Base-by-base conservation (phyloP, 1,140 invertebrate genomes). In the Macrobrachium nipponense region DNA sequence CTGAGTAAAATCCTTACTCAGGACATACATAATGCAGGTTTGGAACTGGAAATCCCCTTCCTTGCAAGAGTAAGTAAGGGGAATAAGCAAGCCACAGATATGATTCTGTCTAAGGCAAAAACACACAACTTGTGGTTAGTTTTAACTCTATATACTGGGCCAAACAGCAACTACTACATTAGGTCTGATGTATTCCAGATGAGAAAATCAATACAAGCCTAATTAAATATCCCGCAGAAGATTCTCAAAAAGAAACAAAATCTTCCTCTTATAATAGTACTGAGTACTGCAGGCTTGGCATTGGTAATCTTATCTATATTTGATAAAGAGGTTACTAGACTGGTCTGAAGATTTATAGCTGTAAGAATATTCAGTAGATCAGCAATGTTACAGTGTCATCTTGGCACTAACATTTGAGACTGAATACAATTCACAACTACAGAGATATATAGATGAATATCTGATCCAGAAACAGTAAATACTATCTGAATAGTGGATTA, bases 401-500 rank as follows among this genome's bases (percentile, higher is more conserved):
- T 43, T 70, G 36, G 68, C 23, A 70, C 20, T 43, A 70, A 36
- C 27, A 64, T 7, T 75, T 17, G 43, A 76, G 77, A 43, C 66
- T 81, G 80, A 81, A 81, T 27, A 43, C 23, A 43, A 61, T 73
- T 77, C 51, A 58, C 76, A 61, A 83, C 43, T 76, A 83, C 82
- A 83, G 60, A 64, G 72, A 5, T 76, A 62, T 43, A 61, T n/a
- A 82, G 60, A 77, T 62, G 73, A 83, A 83, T 76, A 83, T 76
- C 51, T 51, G 51, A 51, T 51, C 51, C 68, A 70, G 60, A 77
- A 43, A 83, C 60, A 77, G 36, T 75, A 83, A 72, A 83, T 62
- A 43, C 61, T 75, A 76, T 66, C 73, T 83, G 59, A 61, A 51
- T 62, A 83, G 75, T 76, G 60, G 58, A 80, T 62, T 75, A 82